A percentile compares a stretch with the other conserved stretches of the same genome.
Conservation (phyloP, 2,797 vertebrate genomes). For the Leptodactylus fallax region DNA sequence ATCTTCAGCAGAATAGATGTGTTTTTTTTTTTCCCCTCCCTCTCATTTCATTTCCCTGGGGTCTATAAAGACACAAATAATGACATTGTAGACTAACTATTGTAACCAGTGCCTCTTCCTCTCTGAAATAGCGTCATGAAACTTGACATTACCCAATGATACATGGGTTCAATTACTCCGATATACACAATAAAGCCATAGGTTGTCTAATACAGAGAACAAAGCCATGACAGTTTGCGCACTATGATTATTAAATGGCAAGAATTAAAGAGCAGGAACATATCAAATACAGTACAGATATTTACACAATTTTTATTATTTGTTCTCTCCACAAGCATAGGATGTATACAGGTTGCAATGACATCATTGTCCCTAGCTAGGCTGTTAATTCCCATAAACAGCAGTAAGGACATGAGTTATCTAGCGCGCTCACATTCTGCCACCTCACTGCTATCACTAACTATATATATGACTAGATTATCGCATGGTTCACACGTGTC, state of each 20-base stretch:
- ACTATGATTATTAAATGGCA: neutral
- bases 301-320: neutral
- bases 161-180: neutral
- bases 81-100: neutral
- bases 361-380: constrained; percentile 3
- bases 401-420: constrained; percentile 13
- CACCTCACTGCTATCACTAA: constrained; percentile 15
- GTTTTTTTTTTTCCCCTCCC: too few relatives aligned
- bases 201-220: neutral
- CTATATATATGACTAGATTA: constrained; percentile 24
- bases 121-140: neutral
- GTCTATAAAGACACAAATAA: neutral
- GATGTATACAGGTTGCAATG: constrained; percentile 7
- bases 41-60: neutral
- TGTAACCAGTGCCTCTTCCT: neutral
- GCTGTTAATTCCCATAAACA: neutral
- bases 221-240: neutral
- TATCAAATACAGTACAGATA: neutral
- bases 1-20: neutral
- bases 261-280: neutral
- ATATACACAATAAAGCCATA: neutral
- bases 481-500: constrained; percentile 30
- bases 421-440: neutral
- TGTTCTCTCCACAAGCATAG: neutral
- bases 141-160: neutral